These are phyloP conservation scores for Melanostoma mellinum DNA, from an alignment of 2,888 invertebrate species.

Conservation along the genomic window DNA sequence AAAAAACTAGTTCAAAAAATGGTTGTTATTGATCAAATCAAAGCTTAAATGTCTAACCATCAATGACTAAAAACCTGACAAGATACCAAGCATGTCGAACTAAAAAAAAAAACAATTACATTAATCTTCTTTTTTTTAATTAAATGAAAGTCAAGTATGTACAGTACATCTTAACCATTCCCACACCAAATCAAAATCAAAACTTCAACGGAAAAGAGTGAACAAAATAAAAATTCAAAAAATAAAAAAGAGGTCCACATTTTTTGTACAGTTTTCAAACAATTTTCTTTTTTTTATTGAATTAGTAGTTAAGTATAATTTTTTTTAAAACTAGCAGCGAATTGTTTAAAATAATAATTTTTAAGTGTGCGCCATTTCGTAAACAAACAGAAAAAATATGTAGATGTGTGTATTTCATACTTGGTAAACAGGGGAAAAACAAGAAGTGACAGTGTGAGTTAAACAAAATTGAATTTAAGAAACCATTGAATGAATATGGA, in stretches of 20 bases:
- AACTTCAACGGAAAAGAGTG: not conserved
- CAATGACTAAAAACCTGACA: too few relatives aligned
- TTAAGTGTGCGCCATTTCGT: slow-evolving; percentile 41
- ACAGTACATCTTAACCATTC: slow-evolving; percentile 68
- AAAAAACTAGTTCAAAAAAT: too few relatives aligned
- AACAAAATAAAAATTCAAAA: not conserved
- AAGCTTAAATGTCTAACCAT: too few relatives aligned
- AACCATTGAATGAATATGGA: slow-evolving; percentile 12
- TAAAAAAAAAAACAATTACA: not conserved
- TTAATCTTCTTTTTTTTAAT: not conserved
- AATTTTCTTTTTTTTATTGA: slow-evolving; percentile 57
- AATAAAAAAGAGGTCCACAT: slow-evolving; percentile 12
- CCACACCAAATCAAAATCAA: slow-evolving; percentile 55
- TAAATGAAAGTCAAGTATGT: slow-evolving; percentile 38
- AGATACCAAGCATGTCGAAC: not conserved
- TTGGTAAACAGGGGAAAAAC: slow-evolving; percentile 14
- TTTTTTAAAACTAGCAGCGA: slow-evolving; percentile 43
- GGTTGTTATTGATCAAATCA: too few relatives aligned
- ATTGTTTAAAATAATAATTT: slow-evolving; percentile 28
- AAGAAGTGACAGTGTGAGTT: slow-evolving; percentile 35
- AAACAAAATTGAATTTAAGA: slow-evolving; percentile 4
- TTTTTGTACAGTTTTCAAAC: slow-evolving; percentile 1
- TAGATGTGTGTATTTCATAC: slow-evolving; percentile 5
- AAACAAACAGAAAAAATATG: slow-evolving; percentile 28
- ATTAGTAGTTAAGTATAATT: slow-evolving; percentile 52